Evolutionary conservation across 2,797 vertebrate genomes (phyloP).

Genomic region (Oreortyx pictus): DNA sequence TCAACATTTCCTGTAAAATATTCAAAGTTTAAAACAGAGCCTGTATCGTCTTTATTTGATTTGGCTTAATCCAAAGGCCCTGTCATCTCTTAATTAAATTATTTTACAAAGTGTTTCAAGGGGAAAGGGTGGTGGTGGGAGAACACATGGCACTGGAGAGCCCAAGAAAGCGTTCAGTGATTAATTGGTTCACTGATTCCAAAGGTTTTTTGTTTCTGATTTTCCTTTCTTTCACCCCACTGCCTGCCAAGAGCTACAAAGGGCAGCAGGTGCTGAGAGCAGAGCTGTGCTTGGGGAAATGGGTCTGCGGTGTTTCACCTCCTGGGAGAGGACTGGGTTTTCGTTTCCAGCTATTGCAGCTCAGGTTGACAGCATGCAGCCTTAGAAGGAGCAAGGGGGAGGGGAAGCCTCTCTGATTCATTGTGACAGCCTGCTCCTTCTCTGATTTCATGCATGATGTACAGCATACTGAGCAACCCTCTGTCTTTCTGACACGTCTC

Average conservation of each 20-base stretch:
- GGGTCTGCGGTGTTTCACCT: rapidly evolving
- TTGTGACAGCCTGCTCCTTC: neutral
- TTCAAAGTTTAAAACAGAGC: neutral
- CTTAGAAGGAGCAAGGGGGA: neutral
- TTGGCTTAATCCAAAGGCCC: neutral
- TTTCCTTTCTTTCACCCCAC: neutral
- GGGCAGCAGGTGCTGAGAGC: neutral
- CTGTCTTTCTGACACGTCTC: neutral
- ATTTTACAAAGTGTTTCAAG: neutral
- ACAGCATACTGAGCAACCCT: neutral
- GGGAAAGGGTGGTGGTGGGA: neutral
- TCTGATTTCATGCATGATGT: neutral
- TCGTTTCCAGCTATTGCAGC: neutral
- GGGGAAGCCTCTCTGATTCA: neutral
- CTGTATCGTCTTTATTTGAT: rapidly evolving
- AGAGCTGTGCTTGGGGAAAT: neutral
- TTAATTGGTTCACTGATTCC: neutral
- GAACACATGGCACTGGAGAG: neutral
- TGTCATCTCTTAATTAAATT: neutral
- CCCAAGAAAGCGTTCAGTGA: neutral
- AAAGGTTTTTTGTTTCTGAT: neutral
- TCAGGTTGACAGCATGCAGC: neutral
- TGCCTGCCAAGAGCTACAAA: neutral
- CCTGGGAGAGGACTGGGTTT: neutral
- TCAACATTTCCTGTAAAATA: neutral